Evolutionary conservation across 2,797 vertebrate genomes (phyloP), one percentile per base, ranked within the genome.

Genomic region (Orientallactaga sibirica): DNA sequence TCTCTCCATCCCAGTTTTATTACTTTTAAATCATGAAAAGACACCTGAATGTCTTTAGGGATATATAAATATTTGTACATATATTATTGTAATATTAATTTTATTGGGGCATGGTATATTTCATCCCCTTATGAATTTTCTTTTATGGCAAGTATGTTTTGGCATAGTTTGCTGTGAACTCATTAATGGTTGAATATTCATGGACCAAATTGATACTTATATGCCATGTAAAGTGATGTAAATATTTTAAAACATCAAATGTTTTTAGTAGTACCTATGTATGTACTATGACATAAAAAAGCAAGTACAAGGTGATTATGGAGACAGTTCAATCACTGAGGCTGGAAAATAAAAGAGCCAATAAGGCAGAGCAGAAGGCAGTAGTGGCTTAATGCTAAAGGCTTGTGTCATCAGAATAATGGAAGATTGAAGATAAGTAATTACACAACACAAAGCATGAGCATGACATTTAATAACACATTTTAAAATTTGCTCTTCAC

Each of bases 11-110:
- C 33, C 33, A 37, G 33, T 37, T 37, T 37, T 37, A 37, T 37
- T 37, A 37, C n/a, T 68, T 81, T 88, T 92, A 88, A 96, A 86
- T 86, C 27, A 90, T 48, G 77, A 94, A 88, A 94, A 81, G 52
- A 93, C 5, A 93, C 10, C 29, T 80, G 61, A 90, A 84, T 93
- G 55, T 87, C 33, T 91, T 15, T 9, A 29, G 22, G 2, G 68
- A 71, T 77, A 80, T 67, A 64, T 25, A 92, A 37, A 37, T 37
- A 37, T 37, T 37, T 37, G 33, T 37, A 37, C 33, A 37, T 37
- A 37, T 37, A 37, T 88, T 92, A 55, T 55, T 66, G 2, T 76
- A 81, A 64, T 62, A 70, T 58, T 73, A 85, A 80, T 85, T 64
- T 41, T 70, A 68, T 61, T 83, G 5, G 29, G 76, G 24, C 55